These are phyloP conservation scores for Anabas testudineus DNA, from an alignment of 2,797 vertebrate genomes.

Conservation along the genomic window DNA sequence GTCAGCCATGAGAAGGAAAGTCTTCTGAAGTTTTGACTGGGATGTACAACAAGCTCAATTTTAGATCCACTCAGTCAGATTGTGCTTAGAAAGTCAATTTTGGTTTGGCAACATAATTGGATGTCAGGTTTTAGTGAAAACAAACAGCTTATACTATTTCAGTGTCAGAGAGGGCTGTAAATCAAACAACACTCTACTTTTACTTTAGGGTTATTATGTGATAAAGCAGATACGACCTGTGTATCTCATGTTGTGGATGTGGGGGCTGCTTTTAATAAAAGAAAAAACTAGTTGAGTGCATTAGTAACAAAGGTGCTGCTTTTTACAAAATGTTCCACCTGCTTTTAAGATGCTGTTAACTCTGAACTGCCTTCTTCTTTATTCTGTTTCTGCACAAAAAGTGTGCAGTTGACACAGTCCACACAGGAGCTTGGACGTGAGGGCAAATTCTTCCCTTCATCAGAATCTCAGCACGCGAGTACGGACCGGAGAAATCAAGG, in stretches of 20 bases:
- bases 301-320: conserved; percentile 3
- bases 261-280: conserved; percentile 4
- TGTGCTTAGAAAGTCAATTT: conserved; percentile 76
- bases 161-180: conserved; percentile 9
- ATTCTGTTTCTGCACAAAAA: conserved; percentile 7
- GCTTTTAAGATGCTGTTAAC: conserved; percentile 3
- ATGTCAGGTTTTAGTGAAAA: conserved; percentile 22
- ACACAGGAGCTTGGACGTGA: conserved; percentile 31
- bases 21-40: conserved; percentile 68
- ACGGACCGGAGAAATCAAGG: conserved; percentile 38
- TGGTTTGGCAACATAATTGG: conserved; percentile 44
- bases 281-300: not conserved
- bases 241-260: conserved; percentile 22
- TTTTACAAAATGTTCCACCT: conserved; percentile 22
- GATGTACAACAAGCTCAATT: conserved; percentile 68
- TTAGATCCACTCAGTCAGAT: conserved; percentile 68
- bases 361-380: conserved; percentile 11
- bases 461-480: conserved; percentile 53
- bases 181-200: not conserved
- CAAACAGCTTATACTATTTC: conserved; percentile 7
- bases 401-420: conserved; percentile 24
- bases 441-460: conserved; percentile 40
- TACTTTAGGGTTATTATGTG: conserved; percentile 9
- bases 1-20: conserved; percentile 72
- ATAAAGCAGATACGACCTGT: conserved; percentile 27